A percentile compares a stretch with the other conserved stretches of the same genome.
These are phyloP conservation scores for Augochlora pura DNA, from an alignment of 1,140 invertebrate genomes.

Conservation along the genomic window DNA sequence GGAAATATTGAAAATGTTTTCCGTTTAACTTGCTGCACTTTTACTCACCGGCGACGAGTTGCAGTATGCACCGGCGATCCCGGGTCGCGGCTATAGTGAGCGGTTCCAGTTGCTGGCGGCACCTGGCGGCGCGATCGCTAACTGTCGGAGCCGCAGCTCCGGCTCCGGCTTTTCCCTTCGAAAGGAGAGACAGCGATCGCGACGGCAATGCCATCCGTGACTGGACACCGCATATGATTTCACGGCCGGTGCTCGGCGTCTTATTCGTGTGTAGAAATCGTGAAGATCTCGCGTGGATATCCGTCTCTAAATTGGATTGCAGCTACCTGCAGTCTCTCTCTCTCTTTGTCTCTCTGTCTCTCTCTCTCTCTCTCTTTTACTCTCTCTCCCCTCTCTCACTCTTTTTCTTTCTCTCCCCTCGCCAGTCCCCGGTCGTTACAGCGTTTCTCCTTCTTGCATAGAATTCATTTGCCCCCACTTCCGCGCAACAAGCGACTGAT, in stretches of 20 bases:
- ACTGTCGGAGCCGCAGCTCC: slow-evolving; percentile 31
- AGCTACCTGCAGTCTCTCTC: slow-evolving; percentile 68
- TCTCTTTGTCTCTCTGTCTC: slow-evolving; percentile 36
- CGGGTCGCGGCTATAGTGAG: not conserved
- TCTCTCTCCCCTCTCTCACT: slow-evolving; percentile 8
- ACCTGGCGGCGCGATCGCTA: slow-evolving; percentile 62
- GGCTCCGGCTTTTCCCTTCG: slow-evolving; percentile 63
- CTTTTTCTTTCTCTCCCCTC: not conserved
- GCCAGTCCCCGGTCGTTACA: not conserved
- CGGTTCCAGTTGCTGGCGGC: slow-evolving; percentile 69
- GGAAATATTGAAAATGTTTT: no score
- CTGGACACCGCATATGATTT: slow-evolving; percentile 81
- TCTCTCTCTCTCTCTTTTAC: slow-evolving; percentile 47
- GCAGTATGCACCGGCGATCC: no score
- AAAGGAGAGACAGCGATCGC: slow-evolving; percentile 61
- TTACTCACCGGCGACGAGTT: no score
- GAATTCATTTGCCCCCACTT: not conserved
- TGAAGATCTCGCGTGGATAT: slow-evolving; percentile 81
- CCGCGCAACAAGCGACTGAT: no score
- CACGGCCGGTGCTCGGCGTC: slow-evolving; percentile 75
- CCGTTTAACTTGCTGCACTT: no score
- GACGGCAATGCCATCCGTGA: slow-evolving; percentile 79
- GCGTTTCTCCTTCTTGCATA: slow-evolving; percentile 38
- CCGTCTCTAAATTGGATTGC: slow-evolving; percentile 80
- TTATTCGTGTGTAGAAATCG: slow-evolving; percentile 81